Evolutionary conservation across 2,113 vertebrate species (phyloP).

Genomic region (Nanger granti): DNA sequence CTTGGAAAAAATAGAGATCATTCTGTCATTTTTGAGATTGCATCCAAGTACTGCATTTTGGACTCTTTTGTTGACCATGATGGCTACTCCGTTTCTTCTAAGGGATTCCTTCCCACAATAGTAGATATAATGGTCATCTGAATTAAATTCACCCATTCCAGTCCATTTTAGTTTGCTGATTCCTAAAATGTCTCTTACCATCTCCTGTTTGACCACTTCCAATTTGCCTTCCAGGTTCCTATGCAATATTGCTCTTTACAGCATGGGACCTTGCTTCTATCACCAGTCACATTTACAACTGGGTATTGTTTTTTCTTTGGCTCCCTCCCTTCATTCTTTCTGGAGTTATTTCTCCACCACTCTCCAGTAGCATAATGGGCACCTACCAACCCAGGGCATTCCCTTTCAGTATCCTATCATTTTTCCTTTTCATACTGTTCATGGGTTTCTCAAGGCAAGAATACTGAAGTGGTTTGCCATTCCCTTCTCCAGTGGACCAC

Average conservation of each 20-base stretch:
- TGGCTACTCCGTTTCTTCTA: background rate
- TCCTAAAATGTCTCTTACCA: background rate
- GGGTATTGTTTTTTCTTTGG: background rate
- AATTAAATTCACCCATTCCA: background rate
- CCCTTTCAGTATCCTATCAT: background rate
- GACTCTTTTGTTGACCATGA: background rate
- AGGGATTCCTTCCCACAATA: background rate
- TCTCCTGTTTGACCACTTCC: background rate
- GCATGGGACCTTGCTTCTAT: background rate
- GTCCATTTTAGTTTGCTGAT: background rate
- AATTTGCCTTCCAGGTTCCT: background rate
- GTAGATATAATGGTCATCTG: background rate
- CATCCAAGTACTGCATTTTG: accelerated
- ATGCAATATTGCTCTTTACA: background rate
- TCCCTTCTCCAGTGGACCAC: background rate
- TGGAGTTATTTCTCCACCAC: background rate
- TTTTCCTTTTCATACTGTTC: background rate
- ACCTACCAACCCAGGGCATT: background rate
- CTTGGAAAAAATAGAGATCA: too few relatives aligned
- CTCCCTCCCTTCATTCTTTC: background rate
- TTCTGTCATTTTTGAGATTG: background rate
- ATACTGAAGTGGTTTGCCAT: background rate
- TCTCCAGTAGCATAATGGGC: background rate
- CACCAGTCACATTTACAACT: background rate
- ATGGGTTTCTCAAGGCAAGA: background rate